Evolutionary conservation across 2,888 invertebrate genomes (phyloP).

Genomic region (Cheilosia soror): DNA sequence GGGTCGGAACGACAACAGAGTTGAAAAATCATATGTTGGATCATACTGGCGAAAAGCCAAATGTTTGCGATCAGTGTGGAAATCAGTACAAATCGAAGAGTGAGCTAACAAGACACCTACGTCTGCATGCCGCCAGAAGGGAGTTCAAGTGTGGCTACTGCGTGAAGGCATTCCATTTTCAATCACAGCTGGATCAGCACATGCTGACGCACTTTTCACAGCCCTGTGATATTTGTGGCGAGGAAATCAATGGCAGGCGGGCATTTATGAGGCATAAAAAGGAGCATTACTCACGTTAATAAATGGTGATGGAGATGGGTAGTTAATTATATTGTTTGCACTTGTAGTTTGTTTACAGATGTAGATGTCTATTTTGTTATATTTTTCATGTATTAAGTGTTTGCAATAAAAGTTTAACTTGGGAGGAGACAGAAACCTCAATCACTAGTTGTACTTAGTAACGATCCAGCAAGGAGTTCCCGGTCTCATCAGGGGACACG

Average conservation of each 20-base stretch:
- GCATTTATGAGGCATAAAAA: conserved; percentile 59
- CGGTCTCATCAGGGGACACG: too few species aligned
- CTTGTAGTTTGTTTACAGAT: background rate
- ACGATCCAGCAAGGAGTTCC: too few species aligned
- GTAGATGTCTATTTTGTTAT: background rate
- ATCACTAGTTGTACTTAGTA: background rate
- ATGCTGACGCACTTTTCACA: conserved; percentile 53
- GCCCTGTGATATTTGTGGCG: conserved; percentile 55
- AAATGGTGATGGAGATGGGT: background rate
- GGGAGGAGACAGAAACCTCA: background rate
- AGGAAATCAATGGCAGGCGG: conserved; percentile 50
- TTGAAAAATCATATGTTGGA: conserved; percentile 65
- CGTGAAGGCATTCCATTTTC: conserved; percentile 50
- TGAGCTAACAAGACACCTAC: conserved; percentile 47
- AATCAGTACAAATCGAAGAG: conserved; percentile 60
- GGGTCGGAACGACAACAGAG: conserved; percentile 48
- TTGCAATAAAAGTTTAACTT: conserved; percentile 44
- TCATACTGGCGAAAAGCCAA: conserved; percentile 66
- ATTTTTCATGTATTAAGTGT: conserved; percentile 1
- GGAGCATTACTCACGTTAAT: conserved; percentile 15
- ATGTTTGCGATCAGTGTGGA: conserved; percentile 63
- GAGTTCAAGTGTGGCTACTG: conserved; percentile 61
- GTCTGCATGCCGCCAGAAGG: conserved; percentile 39
- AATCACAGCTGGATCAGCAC: conserved; percentile 54
- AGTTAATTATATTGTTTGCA: background rate